Evolutionary conservation across 2,888 invertebrate genomes (phyloP).

Genomic region (Mechanitis mazaeus): DNA sequence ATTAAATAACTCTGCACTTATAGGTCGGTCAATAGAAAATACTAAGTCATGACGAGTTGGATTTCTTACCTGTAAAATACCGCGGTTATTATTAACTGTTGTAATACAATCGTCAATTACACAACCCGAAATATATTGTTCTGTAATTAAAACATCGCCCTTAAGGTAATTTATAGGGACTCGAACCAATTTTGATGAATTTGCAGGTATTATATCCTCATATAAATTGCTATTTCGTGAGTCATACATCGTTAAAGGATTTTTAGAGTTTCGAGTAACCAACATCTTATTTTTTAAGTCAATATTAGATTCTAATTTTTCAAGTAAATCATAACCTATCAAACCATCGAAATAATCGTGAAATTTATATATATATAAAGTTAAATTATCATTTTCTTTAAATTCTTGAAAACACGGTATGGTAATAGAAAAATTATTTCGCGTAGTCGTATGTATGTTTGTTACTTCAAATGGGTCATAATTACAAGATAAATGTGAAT

Average conservation of each 20-base stretch:
- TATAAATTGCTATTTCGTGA: conserved; percentile 23
- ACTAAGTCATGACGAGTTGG: too few species aligned
- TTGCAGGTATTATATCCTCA: conserved; percentile 25
- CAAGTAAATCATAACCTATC: conserved; percentile 29
- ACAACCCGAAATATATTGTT: conserved; percentile 23
- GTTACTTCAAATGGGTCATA: too few species aligned
- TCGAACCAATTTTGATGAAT: conserved; percentile 21
- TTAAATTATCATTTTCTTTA: conserved; percentile 13
- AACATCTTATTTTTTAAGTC: conserved; percentile 25
- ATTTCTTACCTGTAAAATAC: too few species aligned
- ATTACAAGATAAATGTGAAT: too few species aligned
- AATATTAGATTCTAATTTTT: conserved; percentile 27
- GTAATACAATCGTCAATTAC: conserved; percentile 30
- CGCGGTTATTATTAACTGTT: conserved; percentile 29
- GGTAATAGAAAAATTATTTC: conserved; percentile 33
- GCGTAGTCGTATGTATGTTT: too few species aligned
- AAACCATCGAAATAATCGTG: conserved; percentile 8
- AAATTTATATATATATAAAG: conserved; percentile 11
- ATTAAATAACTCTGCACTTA: too few species aligned
- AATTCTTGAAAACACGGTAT: conserved; percentile 30
- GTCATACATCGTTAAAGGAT: conserved; percentile 16
- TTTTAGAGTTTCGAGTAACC: conserved; percentile 19
- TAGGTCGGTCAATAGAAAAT: too few species aligned
- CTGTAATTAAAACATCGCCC: conserved; percentile 19
- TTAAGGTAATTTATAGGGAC: conserved; percentile 20